phyloP scores from a whole-genome alignment of 1,140 invertebrate species.

The Battus philenor region DNA sequence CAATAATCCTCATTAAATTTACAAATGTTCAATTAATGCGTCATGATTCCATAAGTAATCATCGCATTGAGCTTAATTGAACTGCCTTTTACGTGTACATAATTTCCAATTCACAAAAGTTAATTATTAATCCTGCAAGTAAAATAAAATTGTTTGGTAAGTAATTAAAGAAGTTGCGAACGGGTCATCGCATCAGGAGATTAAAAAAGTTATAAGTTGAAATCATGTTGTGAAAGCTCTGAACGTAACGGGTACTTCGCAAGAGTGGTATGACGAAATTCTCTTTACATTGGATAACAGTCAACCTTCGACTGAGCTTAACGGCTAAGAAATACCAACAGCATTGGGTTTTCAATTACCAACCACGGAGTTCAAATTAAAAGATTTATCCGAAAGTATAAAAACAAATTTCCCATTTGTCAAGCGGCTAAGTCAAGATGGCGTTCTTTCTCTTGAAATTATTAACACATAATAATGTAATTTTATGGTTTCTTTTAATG shows the following conservation, averaged over 20 bases:
- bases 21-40: too few relatives aligned
- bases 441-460: conserved; percentile 60
- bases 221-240: conserved; percentile 23
- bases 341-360: conserved; percentile 28
- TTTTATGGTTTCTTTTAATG: conserved; percentile 71
- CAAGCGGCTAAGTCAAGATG: conserved; percentile 30
- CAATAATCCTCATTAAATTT: too few relatives aligned
- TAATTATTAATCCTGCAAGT: conserved; percentile 18
- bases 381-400: conserved; percentile 35
- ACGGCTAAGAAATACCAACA: too few relatives aligned
- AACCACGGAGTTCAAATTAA: conserved; percentile 26
- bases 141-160: conserved; percentile 26
- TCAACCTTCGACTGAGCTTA: too few relatives aligned
- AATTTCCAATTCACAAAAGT: conserved; percentile 6
- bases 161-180: conserved; percentile 26
- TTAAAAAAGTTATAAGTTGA: conserved; percentile 29
- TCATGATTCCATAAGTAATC: too few relatives aligned
- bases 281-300: conserved; percentile 19
- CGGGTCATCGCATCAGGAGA: conserved; percentile 26
- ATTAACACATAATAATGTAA: conserved; percentile 74
- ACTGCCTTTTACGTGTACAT: too few relatives aligned
- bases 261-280: conserved; percentile 30
- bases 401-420: conserved; percentile 51
- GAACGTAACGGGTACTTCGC: conserved; percentile 28
- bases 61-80: too few relatives aligned